Conservation (phyloP, 2,113 vertebrate genomes). For the Peromyscus californicus region DNA sequence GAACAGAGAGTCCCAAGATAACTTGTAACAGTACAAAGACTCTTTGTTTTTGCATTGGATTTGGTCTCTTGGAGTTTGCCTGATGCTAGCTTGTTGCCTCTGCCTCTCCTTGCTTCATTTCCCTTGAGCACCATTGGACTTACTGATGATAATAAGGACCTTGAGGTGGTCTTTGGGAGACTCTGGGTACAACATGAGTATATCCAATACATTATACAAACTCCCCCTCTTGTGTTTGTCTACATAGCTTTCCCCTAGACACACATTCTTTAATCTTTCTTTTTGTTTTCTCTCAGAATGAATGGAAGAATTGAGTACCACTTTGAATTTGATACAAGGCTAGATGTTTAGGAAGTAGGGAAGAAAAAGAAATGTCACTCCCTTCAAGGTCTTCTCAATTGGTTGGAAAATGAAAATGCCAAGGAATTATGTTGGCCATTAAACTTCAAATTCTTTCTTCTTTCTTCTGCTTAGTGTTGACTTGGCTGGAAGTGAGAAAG, state of each 20-base stretch:
- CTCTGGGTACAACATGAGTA: no score
- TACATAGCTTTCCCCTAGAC: background rate
- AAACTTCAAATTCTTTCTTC: background rate
- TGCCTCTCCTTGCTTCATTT: background rate
- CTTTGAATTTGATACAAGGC: background rate
- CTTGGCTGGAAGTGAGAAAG: background rate
- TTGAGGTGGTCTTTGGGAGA: background rate
- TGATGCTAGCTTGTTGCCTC: background rate
- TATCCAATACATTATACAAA: background rate
- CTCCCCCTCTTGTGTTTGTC: background rate
- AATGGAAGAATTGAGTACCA: background rate
- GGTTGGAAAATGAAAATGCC: slow-evolving; percentile 44
- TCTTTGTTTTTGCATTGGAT: no score
- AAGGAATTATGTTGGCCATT: background rate
- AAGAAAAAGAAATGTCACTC: slow-evolving; percentile 2
- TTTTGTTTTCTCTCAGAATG: background rate
- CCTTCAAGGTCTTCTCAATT: background rate
- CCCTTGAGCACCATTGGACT: background rate
- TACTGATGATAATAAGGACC: background rate
- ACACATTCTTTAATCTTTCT: background rate
- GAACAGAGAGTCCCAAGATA: no score
- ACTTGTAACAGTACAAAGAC: no score
- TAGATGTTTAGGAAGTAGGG: slow-evolving; percentile 10
- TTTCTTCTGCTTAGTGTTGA: background rate
- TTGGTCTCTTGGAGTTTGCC: background rate